Percentiles rank a stretch among this genome's conserved stretches.
These are phyloP conservation scores for Upupa epops DNA, from an alignment of 2,113 vertebrate genomes.

Conservation along the genomic window DNA sequence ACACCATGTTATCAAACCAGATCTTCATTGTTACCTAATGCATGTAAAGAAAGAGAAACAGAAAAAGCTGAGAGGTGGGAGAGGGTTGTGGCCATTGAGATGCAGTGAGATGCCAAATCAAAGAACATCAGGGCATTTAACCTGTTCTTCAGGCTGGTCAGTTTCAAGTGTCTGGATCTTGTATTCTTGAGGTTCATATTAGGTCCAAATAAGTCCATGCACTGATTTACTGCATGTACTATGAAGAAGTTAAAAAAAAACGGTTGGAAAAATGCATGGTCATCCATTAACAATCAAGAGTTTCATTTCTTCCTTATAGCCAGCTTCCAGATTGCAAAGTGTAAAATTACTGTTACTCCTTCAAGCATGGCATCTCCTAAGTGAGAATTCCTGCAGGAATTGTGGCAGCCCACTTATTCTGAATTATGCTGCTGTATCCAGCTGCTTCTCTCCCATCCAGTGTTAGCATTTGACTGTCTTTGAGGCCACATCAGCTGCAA, in stretches of 20 bases:
- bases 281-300: neutral
- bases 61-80: neutral
- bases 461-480: neutral
- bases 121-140: neutral
- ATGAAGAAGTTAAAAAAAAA: neutral
- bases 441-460: neutral
- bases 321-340: neutral
- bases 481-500: neutral
- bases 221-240: neutral
- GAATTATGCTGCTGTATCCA: neutral
- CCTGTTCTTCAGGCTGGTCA: neutral
- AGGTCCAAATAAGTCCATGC: neutral
- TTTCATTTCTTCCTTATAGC: neutral
- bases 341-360: neutral
- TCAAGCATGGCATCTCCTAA: neutral
- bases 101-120: neutral
- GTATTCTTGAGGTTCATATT: neutral
- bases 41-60: neutral
- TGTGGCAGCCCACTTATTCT: neutral
- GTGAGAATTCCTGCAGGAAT: neutral
- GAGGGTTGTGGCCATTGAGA: neutral
- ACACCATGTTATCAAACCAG: neutral
- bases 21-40: neutral
- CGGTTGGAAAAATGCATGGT: neutral
- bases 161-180: neutral